Base-by-base conservation (phyloP, 2,797 vertebrate genomes). In the Chlorospingus flavigularis region DNA sequence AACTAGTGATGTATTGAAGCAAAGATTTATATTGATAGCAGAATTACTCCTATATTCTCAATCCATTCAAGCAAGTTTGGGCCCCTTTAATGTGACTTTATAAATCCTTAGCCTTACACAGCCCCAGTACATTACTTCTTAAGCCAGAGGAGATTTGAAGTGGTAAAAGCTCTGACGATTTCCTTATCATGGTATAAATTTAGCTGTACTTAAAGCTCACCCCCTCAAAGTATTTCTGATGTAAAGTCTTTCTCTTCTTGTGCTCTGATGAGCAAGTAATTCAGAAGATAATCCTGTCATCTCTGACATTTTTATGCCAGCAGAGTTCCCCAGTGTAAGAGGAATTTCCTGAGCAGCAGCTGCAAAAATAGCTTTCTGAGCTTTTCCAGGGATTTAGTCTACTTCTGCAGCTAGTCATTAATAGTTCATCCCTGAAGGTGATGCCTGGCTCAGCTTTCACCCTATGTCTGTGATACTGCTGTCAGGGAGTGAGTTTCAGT, bases 321-420 rank as follows among this genome's bases (percentile, higher is more conserved):
- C 37, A 31, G 42, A 57, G 14, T 77, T 94, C 54, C 70, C 31
- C 23, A 37, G 3, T 71, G 25, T 72, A 68, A 94, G 57, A 79
- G 60, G 39, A 67, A 48, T 80, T 94, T 89, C 54, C 53, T 66
- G 18, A 90, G 68, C n/a, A 75, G 57, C 35, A 61, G 23, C 28
- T 68, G 42, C 42, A 88, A 90, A 92, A 95, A 88, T 86, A 86
- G 50, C n/a, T 75, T 83, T 55, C 61, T 51, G 66, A 92, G 66
- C 70, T 75, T 33, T 72, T 94, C 23, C 39, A 55, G 47, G 58
- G 67, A 68, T 84, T 86, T 78, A 43, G 50, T 86, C 70, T 93
- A 4, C 61, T 93, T 86, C 72, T 78, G 51, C 48, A 81, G 43
- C 53, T 6, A 39, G 23, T 20, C 28, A 68, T 78, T 92, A 83